phyloP scores from a whole-genome alignment of 2,113 vertebrate species.

The Pseudorhombus dupliciocellatus region DNA sequence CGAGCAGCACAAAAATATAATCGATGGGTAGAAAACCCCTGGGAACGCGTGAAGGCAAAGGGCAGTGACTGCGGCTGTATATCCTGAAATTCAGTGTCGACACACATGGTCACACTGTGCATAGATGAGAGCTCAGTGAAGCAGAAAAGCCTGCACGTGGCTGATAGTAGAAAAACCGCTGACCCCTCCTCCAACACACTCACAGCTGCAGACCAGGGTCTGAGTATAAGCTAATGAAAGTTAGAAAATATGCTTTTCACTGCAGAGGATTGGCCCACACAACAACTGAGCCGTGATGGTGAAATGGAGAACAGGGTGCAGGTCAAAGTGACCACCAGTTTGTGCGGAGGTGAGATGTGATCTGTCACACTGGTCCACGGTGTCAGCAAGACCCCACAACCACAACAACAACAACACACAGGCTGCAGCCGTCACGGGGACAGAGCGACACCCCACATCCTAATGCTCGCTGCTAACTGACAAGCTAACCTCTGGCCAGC shows the following conservation, averaged over 20 bases:
- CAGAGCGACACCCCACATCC: no score
- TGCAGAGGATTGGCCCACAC: neutral
- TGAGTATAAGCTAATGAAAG: neutral
- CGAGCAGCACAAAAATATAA: constrained; percentile 55
- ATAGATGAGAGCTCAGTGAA: constrained; percentile 54
- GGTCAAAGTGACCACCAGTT: neutral
- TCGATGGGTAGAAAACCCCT: constrained; percentile 44
- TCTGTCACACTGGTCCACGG: neutral
- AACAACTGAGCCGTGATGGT: neutral
- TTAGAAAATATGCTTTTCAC: neutral
- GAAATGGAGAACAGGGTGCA: neutral
- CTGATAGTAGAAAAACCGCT: constrained; percentile 33
- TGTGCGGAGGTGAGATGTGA: neutral
- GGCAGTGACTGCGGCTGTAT: constrained; percentile 44
- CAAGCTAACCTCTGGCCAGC: no score
- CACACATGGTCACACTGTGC: constrained; percentile 31
- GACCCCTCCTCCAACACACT: constrained; percentile 8
- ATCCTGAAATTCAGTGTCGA: constrained; percentile 57
- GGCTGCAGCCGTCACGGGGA: neutral
- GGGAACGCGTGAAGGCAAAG: constrained; percentile 13
- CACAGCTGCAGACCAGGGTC: neutral
- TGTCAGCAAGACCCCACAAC: neutral
- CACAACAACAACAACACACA: neutral
- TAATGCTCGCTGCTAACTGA: no score
- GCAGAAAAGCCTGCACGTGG: constrained; percentile 50